These are phyloP conservation scores for Limulus polyphemus DNA, from an alignment of 2,888 invertebrate species.

Conservation along the genomic window DNA sequence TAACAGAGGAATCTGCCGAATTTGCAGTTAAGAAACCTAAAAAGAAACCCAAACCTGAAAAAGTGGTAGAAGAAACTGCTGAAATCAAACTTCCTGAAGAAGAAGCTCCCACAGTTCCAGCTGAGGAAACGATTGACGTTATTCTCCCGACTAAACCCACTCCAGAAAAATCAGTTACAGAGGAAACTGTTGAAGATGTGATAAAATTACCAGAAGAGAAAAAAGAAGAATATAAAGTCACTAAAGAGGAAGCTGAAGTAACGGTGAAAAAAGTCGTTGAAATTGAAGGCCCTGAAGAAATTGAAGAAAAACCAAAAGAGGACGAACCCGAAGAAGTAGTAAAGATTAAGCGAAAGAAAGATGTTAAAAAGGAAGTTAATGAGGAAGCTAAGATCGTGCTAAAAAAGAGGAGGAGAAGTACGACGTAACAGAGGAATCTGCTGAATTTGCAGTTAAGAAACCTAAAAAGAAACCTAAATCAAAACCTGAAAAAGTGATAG, in stretches of 20 bases:
- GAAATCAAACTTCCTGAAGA: constrained; percentile 1
- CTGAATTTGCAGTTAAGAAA: constrained; percentile 19
- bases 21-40: constrained; percentile 17
- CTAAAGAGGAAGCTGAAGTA: background rate
- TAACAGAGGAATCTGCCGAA: constrained; percentile 14
- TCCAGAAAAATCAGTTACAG: background rate
- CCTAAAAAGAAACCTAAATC: constrained; percentile 6
- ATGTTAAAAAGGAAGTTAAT: background rate
- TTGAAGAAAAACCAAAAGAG: constrained; percentile 36
- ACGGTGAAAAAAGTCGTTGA: constrained; percentile 1
- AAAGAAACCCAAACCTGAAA: constrained; percentile 10
- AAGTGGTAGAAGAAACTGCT: constrained; percentile 13
- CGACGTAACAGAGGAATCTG: constrained; percentile 10
- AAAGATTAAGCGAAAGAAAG: background rate
- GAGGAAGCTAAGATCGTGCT: constrained; percentile 3
- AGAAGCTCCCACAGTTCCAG: constrained; percentile 10
- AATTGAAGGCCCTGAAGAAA: background rate
- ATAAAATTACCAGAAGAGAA: constrained; percentile 5
- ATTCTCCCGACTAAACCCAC: background rate
- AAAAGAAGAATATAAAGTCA: constrained; percentile 6
- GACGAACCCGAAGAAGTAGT: constrained; percentile 13
- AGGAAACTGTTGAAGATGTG: background rate
- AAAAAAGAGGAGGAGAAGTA: constrained; percentile 14
- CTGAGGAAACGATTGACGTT: constrained; percentile 3
- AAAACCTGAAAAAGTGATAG: constrained; percentile 12